Evolutionary conservation across 2,113 vertebrate genomes (phyloP).

Genomic region (Ptilorrhoa leucosticta): DNA sequence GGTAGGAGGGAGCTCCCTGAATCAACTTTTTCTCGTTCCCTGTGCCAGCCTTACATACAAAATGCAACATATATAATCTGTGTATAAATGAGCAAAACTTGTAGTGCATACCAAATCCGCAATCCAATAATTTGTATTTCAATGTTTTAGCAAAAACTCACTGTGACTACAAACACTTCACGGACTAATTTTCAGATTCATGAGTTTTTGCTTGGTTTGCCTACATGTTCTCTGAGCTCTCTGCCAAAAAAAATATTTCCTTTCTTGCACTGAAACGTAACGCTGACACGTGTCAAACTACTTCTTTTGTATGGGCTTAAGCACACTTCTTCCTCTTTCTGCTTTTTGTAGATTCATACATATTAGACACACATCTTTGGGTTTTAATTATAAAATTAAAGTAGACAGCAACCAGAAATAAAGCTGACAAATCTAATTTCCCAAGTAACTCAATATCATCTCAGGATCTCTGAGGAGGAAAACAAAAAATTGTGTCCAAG

Average conservation of each 20-base stretch:
- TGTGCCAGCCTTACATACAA: background rate
- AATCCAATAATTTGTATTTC: background rate
- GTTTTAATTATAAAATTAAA: slow-evolving; percentile 66
- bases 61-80: background rate
- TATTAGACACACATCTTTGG: slow-evolving; percentile 59
- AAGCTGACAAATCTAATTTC: slow-evolving; percentile 63
- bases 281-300: background rate
- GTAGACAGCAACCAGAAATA: slow-evolving; percentile 47
- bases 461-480: background rate
- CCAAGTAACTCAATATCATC: slow-evolving; percentile 37
- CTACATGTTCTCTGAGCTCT: background rate
- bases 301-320: background rate
- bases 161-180: slow-evolving; percentile 5
- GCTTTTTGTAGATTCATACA: slow-evolving; percentile 24
- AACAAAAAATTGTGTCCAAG: background rate
- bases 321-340: background rate
- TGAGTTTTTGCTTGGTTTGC: slow-evolving; percentile 4
- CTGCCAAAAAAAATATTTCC: background rate
- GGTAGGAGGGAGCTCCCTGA: background rate
- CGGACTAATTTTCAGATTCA: slow-evolving; percentile 38
- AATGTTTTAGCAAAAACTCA: slow-evolving; percentile 20
- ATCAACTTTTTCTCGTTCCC: background rate
- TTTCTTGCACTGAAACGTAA: background rate
- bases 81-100: background rate
- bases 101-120: background rate